Percentiles rank a stretch among this genome's conserved stretches.
phyloP scores from a whole-genome alignment of 2,113 vertebrate species.

The Rhinichthys klamathensis region DNA sequence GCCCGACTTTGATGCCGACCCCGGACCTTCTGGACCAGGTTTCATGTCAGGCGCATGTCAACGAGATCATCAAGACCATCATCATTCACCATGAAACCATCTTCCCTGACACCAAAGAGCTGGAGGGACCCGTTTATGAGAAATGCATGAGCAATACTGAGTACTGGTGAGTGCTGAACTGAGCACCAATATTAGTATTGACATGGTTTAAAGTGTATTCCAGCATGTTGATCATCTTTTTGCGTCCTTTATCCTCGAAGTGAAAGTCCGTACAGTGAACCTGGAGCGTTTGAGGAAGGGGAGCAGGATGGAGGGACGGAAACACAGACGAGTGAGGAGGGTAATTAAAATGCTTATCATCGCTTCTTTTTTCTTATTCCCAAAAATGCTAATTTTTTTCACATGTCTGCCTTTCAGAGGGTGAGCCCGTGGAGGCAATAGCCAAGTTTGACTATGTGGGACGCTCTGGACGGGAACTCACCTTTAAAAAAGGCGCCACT shows the following conservation, averaged over 20 bases:
- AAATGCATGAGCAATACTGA: slow-evolving; percentile 98
- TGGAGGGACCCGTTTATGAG: slow-evolving; percentile 95
- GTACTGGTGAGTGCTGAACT: slow-evolving; percentile 86
- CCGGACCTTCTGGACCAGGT: slow-evolving; percentile 96
- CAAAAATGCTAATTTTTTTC: background rate
- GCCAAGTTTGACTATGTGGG: slow-evolving; percentile 96
- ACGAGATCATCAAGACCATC: slow-evolving; percentile 96
- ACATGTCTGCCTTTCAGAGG: slow-evolving; percentile 76
- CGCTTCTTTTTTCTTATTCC: background rate
- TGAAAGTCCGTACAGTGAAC: slow-evolving; percentile 97
- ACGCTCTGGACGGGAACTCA: slow-evolving; percentile 91
- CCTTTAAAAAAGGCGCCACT: slow-evolving; percentile 96
- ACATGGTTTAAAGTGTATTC: background rate
- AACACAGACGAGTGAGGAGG: slow-evolving; percentile 95
- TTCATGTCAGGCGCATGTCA: slow-evolving; percentile 96
- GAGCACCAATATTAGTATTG: slow-evolving; percentile 44
- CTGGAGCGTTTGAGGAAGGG: slow-evolving; percentile 90
- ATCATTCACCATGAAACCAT: slow-evolving; percentile 96
- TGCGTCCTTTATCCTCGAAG: slow-evolving; percentile 64
- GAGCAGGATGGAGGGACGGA: slow-evolving; percentile 93
- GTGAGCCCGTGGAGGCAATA: slow-evolving; percentile 93
- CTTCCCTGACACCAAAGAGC: slow-evolving; percentile 94
- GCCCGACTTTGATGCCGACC: slow-evolving; percentile 95
- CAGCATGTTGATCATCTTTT: background rate
- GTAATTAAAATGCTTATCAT: slow-evolving; percentile 70